Base-by-base conservation (phyloP, 2,113 vertebrate species). In the Tautogolabrus adspersus region DNA sequence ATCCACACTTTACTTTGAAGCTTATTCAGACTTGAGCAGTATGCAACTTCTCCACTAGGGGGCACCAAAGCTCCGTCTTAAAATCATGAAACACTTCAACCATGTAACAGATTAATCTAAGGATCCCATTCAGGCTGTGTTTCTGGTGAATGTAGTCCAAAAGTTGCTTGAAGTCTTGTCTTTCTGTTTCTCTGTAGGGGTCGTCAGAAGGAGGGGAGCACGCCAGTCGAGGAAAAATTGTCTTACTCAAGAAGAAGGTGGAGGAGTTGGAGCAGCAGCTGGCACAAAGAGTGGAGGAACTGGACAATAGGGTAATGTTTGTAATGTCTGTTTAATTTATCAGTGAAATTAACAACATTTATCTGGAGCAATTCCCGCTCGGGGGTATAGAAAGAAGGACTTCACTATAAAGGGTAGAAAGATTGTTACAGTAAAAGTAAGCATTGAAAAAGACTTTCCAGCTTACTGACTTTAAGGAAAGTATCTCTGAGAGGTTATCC, bases 241-340 rank as follows among this genome's bases (percentile, higher is more conserved):
- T 97, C 10, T 64, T 97, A 37, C 89, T 97, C 40, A 96, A 93
- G 89, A 96, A 94, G 91, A 97, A 95, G 65, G 92, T 96, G 0
- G 96, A 97, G 80, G 96, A 97, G 26, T 87, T 97, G 1, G 96
- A 97, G 74, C 89, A 93, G 8, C 95, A 96, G 74, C 92, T 96
- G n/a, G 40, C 81, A 1, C 91, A 92, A 3, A 95, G 91, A 90
- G 91, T 95, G 72, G 84, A 93, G 68, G 95, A 96, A 2, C 88
- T 97, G 68, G 85, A 92, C 19, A 86, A 86, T 62, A 95, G 95
- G 95, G 96, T 96, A 58, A 5, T 23, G 2, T 8, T 40, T 40
- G 3, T 40, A 40, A 26, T 26, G 6, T 34, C 30, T 34, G 30
- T 34, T 6, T 34, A 6, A 40, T 40, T 40, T 6, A 8, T 7